Evolutionary conservation across 2,797 vertebrate species (phyloP), one percentile per base, ranked within the genome.

Genomic region (Poeciliopsis presidionis): DNA sequence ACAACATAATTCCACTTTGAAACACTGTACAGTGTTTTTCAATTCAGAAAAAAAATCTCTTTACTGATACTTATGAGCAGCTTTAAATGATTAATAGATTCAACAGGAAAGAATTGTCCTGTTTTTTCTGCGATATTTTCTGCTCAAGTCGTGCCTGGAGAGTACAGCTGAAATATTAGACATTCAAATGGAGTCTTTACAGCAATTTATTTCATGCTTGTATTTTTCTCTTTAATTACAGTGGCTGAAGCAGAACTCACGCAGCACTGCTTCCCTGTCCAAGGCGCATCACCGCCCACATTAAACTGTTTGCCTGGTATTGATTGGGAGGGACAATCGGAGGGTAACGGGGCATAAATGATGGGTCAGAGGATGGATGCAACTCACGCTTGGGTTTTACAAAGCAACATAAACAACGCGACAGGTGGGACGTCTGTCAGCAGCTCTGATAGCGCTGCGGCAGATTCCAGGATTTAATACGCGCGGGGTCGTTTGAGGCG

Each of bases 381-480:
- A 85, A 16, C 90, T 89, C 91, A 90, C 88, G 89, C 87, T 84
- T 87, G 18, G 7, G 63, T 81, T 91, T 90, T 86, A 87, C 86
- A 86, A 88, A 90, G 78, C 82, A 25, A 90, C 91, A 92, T 93
- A 93, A 94, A 93, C 91, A 92, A 86, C 1, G 71, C 73, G 90
- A 85, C 86, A 82, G 90, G 80, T 83, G 87, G 83, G 88, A 82
- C 45, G 74, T 84, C 87, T 84, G 90, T 92, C 92, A 88, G 89
- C 14, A 33, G 79, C 85, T 63, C 79, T 2, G 85, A 80, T 86
- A 77, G 83, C 33, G 81, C 87, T 59, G 18, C 9, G 28, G 85
- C 91, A 87, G 86, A 90, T 87, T 87, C 86, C 92, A 86, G 84
- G 91, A 91, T 92, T 91, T 90, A 91, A 89, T 90, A 90, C 59